phyloP scores from a whole-genome alignment of 2,113 vertebrate species.

The Chunga burmeisteri region DNA sequence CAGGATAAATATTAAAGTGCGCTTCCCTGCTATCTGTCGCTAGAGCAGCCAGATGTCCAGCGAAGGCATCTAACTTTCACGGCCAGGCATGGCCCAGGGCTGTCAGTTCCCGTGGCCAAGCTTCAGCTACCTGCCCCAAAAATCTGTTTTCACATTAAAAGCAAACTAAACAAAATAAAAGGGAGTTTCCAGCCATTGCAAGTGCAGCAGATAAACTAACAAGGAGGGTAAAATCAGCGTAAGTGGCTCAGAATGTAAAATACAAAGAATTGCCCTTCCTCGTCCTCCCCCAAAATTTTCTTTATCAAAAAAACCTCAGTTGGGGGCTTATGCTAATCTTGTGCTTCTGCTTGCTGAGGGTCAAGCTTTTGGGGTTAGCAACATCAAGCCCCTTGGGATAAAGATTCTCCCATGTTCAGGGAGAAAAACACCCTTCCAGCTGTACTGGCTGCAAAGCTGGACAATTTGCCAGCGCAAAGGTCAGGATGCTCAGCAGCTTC shows the following conservation, averaged over 20 bases:
- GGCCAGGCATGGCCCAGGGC: background rate
- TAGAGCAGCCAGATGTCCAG: background rate
- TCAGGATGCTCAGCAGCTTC: background rate
- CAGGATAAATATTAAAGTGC: background rate
- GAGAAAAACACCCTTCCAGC: background rate
- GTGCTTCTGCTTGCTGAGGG: background rate
- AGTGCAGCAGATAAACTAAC: background rate
- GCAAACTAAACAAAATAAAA: background rate
- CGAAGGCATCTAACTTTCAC: background rate
- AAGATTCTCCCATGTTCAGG: background rate
- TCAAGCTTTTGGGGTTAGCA: background rate
- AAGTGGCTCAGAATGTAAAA: background rate
- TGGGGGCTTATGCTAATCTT: background rate
- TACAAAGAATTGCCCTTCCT: background rate
- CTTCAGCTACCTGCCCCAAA: background rate
- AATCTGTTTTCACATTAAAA: constrained; percentile 13
- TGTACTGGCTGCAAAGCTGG: background rate
- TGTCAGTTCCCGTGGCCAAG: background rate
- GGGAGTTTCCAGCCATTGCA: background rate
- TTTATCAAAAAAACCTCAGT: background rate
- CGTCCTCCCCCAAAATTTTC: background rate
- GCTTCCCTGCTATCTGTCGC: background rate
- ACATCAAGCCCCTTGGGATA: background rate
- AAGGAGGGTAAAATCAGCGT: background rate
- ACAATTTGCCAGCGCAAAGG: background rate